Conservation (phyloP, 2,888 invertebrate species). For the Drosophila quinaria region DNA sequence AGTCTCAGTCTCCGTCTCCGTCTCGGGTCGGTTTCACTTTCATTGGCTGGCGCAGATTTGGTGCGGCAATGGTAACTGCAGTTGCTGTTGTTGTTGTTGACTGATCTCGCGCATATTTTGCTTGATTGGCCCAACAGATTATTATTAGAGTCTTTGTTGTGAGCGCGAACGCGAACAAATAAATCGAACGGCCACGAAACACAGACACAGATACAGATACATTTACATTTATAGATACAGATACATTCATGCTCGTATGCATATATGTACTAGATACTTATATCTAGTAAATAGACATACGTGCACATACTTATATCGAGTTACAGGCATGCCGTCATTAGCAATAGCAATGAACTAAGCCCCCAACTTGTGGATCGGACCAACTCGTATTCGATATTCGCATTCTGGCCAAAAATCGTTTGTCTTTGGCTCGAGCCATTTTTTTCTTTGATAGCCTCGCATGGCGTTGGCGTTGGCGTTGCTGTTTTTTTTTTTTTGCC, state of each 20-base stretch:
- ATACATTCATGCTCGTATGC: not conserved
- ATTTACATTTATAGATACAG: too few relatives aligned
- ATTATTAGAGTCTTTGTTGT: slow-evolving; percentile 80
- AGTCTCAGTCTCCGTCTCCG: slow-evolving; percentile 24
- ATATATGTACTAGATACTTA: slow-evolving; percentile 23
- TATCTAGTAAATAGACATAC: slow-evolving; percentile 21
- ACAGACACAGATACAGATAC: not conserved
- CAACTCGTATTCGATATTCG: slow-evolving; percentile 6
- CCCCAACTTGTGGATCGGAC: slow-evolving; percentile 56
- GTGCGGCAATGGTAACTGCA: slow-evolving; percentile 52
- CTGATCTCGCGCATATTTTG: slow-evolving; percentile 82
- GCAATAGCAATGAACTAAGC: slow-evolving; percentile 82
- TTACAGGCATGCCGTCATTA: slow-evolving; percentile 77
- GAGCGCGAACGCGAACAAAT: slow-evolving; percentile 70
- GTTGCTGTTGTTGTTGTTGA: slow-evolving; percentile 65
- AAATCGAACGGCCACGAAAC: slow-evolving; percentile 66
- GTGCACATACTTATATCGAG: slow-evolving; percentile 38
- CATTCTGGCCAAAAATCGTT: slow-evolving; percentile 56
- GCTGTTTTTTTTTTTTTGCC: slow-evolving; percentile 19
- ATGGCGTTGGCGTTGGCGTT: slow-evolving; percentile 58
- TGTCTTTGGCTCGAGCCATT: slow-evolving; percentile 50
- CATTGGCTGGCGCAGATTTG: slow-evolving; percentile 68
- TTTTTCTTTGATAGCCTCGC: slow-evolving; percentile 3
- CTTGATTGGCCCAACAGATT: slow-evolving; percentile 83
- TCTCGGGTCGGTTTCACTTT: slow-evolving; percentile 74